phyloP scores from a whole-genome alignment of 2,113 vertebrate species.

The Nothocercus nigrocapillus region DNA sequence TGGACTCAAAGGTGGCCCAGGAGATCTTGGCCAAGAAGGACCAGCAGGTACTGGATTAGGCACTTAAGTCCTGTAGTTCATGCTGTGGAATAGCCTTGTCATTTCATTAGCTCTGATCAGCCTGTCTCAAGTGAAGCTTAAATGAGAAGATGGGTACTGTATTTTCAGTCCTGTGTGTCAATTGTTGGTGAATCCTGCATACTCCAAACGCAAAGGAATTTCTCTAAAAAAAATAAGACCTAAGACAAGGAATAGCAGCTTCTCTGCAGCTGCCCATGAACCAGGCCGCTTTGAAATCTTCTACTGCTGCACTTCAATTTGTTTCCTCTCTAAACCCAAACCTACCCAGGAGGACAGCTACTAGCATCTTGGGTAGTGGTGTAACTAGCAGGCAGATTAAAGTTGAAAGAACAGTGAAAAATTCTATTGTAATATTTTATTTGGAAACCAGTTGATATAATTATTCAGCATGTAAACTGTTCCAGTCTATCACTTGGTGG shows the following conservation, averaged over 20 bases:
- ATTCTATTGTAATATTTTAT: not conserved
- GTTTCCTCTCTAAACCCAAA: not conserved
- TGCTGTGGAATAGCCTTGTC: not conserved
- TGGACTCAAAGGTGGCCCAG: constrained; percentile 83
- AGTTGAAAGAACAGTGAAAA: not conserved
- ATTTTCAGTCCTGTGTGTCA: not conserved
- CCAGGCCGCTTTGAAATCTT: not conserved
- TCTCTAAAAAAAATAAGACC: not conserved
- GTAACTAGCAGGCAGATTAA: not conserved
- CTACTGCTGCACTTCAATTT: not conserved
- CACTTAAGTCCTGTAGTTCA: not conserved
- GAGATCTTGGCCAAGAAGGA: constrained; percentile 85
- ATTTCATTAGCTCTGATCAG: not conserved
- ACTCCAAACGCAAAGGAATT: not conserved
- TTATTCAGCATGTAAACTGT: not conserved
- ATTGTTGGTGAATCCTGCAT: not conserved
- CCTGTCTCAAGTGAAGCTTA: not conserved
- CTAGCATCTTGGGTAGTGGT: not conserved
- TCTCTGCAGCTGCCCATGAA: not conserved
- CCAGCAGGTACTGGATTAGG: constrained; percentile 78
- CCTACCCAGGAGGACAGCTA: not conserved
- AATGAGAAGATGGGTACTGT: not conserved
- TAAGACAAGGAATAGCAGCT: not conserved
- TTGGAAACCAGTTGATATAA: not conserved
- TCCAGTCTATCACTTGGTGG: not conserved